Base-by-base conservation (phyloP, 2,797 vertebrate species). In the Betta splendens region DNA sequence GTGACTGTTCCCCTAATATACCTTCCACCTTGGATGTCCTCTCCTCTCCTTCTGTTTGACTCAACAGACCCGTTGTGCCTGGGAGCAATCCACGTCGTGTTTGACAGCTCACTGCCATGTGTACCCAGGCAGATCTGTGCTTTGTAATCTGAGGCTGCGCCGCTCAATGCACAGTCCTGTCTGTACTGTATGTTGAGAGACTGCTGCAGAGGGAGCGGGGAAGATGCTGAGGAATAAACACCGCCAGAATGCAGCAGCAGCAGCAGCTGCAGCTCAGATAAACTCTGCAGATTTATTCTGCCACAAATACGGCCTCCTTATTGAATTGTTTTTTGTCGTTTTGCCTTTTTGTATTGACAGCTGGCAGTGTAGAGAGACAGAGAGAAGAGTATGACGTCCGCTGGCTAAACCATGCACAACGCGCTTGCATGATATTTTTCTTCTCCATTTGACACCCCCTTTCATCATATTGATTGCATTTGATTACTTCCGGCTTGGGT, bases 101-200 rank as follows among this genome's bases (percentile, higher is more conserved):
- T 67, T 86, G 83, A 85, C 80, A 87, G 80, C 82, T 78, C 77
- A 69, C 79, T 68, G 69, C 75, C 74, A 64, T 72, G 84, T 85
- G 77, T 77, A 78, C 83, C 70, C 73, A 52, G 76, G 81, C 80
- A 72, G 83, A 86, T 81, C 83, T 83, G 66, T 17, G 72, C 70
- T 83, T 75, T 84, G 80, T 85, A 85, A 87, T 87, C 84, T 76
- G 80, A 79, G 86, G 73, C 72, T 48, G 68, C 33, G 16, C 51
- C 39, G 60, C 79, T 85, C 85, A 76, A 85, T 71, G 80, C 82
- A 77, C 77, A 81, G 74, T n/a, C 69, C 81, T 80, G 79, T 83
- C 84, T 85, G 64, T 72, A 57, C 84, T 85, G 64, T 72, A 57
- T 43, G 36, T 46, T 75, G 74, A 81, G 80, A 81, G 85, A 79